A percentile compares a stretch with the other conserved stretches of the same genome.
phyloP scores from a whole-genome alignment of 2,113 vertebrate species.

The Dendropsophus ebraccatus region DNA sequence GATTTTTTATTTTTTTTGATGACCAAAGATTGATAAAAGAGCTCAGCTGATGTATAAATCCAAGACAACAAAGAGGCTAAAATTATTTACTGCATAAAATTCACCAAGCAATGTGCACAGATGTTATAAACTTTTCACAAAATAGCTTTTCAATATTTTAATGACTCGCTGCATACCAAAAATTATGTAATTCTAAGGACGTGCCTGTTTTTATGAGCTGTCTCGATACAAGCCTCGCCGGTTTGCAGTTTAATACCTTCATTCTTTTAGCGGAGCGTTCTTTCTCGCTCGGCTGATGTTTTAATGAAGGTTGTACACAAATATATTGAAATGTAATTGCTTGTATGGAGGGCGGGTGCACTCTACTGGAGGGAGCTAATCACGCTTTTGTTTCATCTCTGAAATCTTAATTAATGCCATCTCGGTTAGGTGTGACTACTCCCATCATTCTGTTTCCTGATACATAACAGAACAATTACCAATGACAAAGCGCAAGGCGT shows the following conservation, averaged over 20 bases:
- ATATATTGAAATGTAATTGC: constrained; percentile 30
- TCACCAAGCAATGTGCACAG: background rate
- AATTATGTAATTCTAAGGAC: background rate
- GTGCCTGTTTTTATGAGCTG: background rate
- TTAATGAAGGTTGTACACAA: constrained; percentile 25
- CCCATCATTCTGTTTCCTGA: background rate
- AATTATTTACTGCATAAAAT: background rate
- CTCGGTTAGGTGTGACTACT: constrained; percentile 10
- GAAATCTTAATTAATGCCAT: constrained; percentile 36
- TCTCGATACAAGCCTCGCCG: background rate
- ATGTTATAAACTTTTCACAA: constrained; percentile 7
- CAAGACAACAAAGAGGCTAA: background rate
- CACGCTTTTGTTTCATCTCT: constrained; percentile 2
- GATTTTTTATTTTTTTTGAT: too few species aligned
- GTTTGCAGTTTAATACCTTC: constrained; percentile 11
- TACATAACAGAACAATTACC: background rate
- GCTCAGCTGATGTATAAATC: background rate
- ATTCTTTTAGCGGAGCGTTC: constrained; percentile 7
- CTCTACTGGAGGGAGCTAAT: constrained; percentile 39
- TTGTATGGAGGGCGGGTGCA: constrained; percentile 14
- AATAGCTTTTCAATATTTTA: background rate
- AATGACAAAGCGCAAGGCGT: background rate
- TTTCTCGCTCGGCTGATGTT: constrained; percentile 14
- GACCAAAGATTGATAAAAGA: too few species aligned
- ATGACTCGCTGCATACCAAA: background rate